These are phyloP conservation scores for Paracanthobrama guichenoti DNA, from an alignment of 2,113 vertebrate genomes.

Conservation along the genomic window DNA sequence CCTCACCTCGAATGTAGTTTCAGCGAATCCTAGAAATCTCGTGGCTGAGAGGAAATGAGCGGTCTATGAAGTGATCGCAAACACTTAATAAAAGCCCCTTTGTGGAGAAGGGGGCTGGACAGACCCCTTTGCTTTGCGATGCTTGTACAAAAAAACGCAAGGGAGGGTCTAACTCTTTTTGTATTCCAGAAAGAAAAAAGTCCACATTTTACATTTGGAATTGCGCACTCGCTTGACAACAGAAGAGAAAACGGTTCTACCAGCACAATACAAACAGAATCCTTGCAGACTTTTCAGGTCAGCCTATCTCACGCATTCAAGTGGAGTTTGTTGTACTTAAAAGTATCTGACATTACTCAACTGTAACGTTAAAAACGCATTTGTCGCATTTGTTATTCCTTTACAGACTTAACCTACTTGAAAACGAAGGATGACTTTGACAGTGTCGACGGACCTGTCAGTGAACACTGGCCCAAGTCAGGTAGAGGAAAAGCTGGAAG, in stretches of 20 bases:
- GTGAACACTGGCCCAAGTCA: constrained; percentile 64
- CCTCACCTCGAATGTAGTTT: constrained; percentile 18
- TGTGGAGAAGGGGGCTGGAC: neutral
- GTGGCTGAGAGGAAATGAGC: neutral
- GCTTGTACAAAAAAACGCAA: neutral
- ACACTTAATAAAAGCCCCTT: neutral
- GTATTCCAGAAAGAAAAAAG: neutral
- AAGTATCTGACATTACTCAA: neutral
- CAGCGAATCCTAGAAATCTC: neutral
- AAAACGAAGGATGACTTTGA: constrained; percentile 66
- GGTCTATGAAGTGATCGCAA: constrained; percentile 12
- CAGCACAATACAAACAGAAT: neutral
- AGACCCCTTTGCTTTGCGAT: neutral
- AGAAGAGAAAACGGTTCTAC: neutral
- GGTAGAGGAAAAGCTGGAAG: constrained; percentile 63
- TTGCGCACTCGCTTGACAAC: neutral
- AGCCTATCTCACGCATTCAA: neutral
- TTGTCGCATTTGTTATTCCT: neutral
- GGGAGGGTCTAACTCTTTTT: neutral
- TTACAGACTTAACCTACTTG: neutral
- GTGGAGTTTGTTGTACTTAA: neutral
- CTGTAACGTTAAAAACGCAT: neutral
- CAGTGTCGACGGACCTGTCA: constrained; percentile 68
- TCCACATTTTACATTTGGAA: neutral
- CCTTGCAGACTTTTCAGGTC: neutral